A percentile compares a stretch with the other conserved stretches of the same genome.
Evolutionary conservation across 2,113 vertebrate genomes (phyloP).

Genomic region (Abramis brama): DNA sequence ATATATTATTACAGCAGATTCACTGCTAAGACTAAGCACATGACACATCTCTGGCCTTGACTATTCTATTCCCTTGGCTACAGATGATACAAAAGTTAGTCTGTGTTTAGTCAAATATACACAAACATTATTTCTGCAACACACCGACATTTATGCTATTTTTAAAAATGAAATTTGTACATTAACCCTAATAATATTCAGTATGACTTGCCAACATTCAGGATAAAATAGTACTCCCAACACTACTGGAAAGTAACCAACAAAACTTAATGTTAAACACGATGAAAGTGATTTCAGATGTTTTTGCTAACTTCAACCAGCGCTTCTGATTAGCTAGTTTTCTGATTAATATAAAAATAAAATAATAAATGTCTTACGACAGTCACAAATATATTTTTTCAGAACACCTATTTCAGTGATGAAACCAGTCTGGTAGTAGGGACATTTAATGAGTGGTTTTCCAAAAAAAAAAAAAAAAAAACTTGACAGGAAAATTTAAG

Average conservation of each 20-base stretch:
- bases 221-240: neutral
- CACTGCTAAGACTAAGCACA: neutral
- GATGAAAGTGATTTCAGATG: neutral
- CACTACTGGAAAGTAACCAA: neutral
- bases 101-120: neutral
- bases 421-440: neutral
- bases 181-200: no score
- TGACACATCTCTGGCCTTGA: neutral
- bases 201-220: neutral
- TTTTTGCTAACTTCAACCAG: neutral
- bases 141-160: neutral
- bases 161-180: neutral
- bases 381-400: no score
- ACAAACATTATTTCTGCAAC: neutral
- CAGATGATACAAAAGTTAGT: neutral
- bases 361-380: no score
- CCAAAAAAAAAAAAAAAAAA: no score
- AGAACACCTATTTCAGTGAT: neutral
- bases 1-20: conserved; percentile 32
- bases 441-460: neutral
- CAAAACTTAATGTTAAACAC: neutral
- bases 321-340: neutral
- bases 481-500: no score
- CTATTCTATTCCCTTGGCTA: neutral
- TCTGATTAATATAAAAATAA: neutral